Base-by-base conservation (phyloP, 2,888 invertebrate species). In the Mesochorus sp. region DNA sequence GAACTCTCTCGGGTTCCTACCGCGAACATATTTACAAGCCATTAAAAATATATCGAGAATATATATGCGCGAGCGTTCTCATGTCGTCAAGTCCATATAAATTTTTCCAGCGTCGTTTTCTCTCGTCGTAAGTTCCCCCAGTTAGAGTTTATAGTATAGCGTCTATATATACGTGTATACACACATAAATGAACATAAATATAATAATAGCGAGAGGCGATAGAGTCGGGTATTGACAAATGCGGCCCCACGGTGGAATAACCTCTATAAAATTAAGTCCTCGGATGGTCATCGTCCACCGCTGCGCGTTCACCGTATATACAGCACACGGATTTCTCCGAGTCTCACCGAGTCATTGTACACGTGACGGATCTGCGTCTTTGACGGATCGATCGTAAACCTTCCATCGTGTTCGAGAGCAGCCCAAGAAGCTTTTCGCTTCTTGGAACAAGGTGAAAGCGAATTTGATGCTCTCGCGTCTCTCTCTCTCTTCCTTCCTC, bases 311-410 rank as follows among this genome's bases (percentile, higher is more conserved):
- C n/a, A 26, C 62, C 82, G 81, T n/a, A 73, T 76, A 76, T 79
- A 78, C 77, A 84, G 83, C 84, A 85, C 85, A 84, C 83, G 86
- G 82, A 86, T 82, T 82, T 83, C 72, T n/a, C n/a, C n/a, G n/a
- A 75, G 82, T 82, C 82, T 79, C 61, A 74, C n/a, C n/a, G 82
- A 83, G 85, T 88, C 85, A 86, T 85, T 86, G 87, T 85, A 84
- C 68, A 57, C 80, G 80, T 86, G 89, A 88, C 88, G 87, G 86
- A 88, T 88, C 57, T 59, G 85, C n/a, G n/a, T 87, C 86, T 88
- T 88, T 89, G 89, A 89, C 88, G 86, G 87, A 89, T 87, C 85
- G 88, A 82, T 87, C 88, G 85, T 89, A 89, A 89, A 89, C 80
- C 79, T 82, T 88, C 88, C 87, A 34, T n/a, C 21, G 19, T 8